Percentiles rank a stretch among this genome's conserved stretches.
Evolutionary conservation across 1,140 invertebrate species (phyloP).

Genomic region (Aricia agestis): DNA sequence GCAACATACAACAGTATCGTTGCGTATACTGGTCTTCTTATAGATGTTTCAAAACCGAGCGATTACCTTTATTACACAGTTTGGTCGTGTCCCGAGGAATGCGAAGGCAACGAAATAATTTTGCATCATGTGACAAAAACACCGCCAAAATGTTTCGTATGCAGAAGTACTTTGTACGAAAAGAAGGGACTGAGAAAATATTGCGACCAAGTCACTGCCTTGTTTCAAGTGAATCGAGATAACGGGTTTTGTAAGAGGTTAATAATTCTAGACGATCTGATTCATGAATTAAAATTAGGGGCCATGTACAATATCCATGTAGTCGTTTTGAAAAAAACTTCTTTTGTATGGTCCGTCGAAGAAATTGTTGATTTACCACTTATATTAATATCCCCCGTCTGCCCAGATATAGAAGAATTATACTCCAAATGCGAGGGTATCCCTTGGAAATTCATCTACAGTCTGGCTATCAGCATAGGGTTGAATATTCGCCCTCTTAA

Average conservation of each 20-base stretch:
- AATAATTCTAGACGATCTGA: conserved; percentile 51
- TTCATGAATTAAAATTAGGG: conserved; percentile 44
- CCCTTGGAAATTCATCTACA: conserved; percentile 64
- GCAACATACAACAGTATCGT: conserved; percentile 38
- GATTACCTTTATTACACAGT: conserved; percentile 59
- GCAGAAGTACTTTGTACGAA: conserved; percentile 54
- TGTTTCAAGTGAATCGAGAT: conserved; percentile 42
- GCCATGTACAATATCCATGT: conserved; percentile 39
- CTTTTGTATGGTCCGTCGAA: conserved; percentile 51
- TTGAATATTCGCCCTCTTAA: conserved; percentile 49
- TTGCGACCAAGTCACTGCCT: conserved; percentile 50
- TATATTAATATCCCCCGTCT: conserved; percentile 37
- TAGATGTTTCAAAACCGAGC: conserved; percentile 46
- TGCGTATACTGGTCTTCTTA: conserved; percentile 42
- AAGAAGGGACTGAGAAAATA: conserved; percentile 56
- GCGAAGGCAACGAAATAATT: conserved; percentile 61
- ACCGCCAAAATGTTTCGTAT: conserved; percentile 56
- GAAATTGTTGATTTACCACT: conserved; percentile 34
- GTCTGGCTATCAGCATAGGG: conserved; percentile 56
- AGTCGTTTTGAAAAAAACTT: conserved; percentile 43
- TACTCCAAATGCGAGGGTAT: conserved; percentile 44
- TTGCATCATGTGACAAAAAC: conserved; percentile 57
- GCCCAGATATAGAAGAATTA: conserved; percentile 46
- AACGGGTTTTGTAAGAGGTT: conserved; percentile 39
- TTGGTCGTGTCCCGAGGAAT: conserved; percentile 66